phyloP scores from a whole-genome alignment of 2,888 invertebrate genomes.

The Trachelus tabidus region DNA sequence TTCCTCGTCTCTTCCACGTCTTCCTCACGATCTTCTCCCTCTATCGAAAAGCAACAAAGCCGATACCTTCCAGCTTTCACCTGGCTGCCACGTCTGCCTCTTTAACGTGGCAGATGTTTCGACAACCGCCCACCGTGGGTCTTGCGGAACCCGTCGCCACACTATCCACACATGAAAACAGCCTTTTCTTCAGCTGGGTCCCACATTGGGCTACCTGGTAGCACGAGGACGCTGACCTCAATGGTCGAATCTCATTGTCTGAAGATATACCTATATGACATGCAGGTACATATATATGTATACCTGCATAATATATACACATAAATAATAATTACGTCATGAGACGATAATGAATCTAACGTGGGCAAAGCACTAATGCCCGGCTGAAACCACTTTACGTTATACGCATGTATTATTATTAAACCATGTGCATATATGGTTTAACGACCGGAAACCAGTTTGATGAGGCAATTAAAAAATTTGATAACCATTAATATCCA shows the following conservation, averaged over 20 bases:
- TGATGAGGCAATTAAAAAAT: neutral
- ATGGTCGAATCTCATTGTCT: neutral
- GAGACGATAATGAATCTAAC: neutral
- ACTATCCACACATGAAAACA: neutral
- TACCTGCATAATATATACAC: neutral
- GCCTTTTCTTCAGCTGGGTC: neutral
- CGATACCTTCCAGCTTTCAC: neutral
- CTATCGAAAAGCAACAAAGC: neutral
- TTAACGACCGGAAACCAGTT: neutral
- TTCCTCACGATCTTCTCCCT: neutral
- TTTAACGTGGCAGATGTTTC: constrained; percentile 1
- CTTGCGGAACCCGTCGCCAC: neutral
- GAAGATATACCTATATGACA: neutral
- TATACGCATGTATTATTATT: neutral
- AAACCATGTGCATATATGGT: neutral
- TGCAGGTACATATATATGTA: neutral
- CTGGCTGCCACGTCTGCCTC: neutral
- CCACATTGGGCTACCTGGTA: neutral
- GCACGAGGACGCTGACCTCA: neutral
- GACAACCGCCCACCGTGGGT: neutral
- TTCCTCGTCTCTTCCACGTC: neutral
- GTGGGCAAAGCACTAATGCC: neutral
- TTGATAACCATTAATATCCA: neutral
- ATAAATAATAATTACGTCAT: neutral
- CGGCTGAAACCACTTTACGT: neutral